Conservation (phyloP, 2,113 vertebrate species). For the Notiomystis cincta region DNA sequence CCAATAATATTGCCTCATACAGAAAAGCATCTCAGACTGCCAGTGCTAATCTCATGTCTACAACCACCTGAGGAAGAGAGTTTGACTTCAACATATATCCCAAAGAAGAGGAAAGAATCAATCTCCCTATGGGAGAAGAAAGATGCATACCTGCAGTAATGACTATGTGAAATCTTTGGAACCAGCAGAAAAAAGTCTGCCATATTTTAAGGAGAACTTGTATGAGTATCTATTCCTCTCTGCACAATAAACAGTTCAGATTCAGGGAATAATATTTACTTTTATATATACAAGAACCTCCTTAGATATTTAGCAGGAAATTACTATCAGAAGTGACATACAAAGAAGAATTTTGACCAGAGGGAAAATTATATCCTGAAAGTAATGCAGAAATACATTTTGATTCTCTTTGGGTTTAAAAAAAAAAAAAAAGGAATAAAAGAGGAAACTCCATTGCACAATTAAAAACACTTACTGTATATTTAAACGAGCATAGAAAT, state of each 20-base stretch:
- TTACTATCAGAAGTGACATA: neutral
- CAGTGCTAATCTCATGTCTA: neutral
- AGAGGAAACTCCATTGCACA: neutral
- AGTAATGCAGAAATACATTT: neutral
- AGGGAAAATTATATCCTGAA: neutral
- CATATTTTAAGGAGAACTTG: neutral
- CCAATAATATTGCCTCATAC: neutral
- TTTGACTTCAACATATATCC: neutral
- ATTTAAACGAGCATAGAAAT: neutral
- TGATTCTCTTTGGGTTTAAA: neutral
- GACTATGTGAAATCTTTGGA: neutral
- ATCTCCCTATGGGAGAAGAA: neutral
- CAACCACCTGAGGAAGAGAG: neutral
- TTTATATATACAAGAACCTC: neutral
- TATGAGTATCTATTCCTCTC: neutral
- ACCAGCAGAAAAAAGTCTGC: neutral
- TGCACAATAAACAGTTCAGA: neutral
- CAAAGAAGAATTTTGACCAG: neutral
- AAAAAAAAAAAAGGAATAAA: neutral
- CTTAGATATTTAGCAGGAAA: neutral
- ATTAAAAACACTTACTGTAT: neutral
- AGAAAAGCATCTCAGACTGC: neutral
- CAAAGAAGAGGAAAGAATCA: neutral
- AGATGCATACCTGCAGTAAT: neutral
- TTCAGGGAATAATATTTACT: neutral